Conservation (phyloP, 92 coral and sea anemone genomes). For the Epizoanthus fatuus region DNA sequence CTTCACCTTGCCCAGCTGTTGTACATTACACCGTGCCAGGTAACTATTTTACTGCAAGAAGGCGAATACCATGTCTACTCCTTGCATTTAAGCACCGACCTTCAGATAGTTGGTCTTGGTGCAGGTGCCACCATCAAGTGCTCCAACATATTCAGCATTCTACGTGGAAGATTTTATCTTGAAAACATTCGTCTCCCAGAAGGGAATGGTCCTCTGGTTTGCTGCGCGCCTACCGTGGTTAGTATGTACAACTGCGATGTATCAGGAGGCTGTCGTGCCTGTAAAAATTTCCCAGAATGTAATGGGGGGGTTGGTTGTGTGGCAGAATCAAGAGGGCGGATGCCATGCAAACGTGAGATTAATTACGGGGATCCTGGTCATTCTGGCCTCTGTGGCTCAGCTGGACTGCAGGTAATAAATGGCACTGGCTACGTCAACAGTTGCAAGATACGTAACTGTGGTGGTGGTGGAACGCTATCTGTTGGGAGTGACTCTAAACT, state of each 20-base stretch:
- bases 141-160: not conserved
- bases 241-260: constrained; percentile 54
- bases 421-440: constrained; percentile 50
- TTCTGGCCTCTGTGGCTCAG: constrained; percentile 58
- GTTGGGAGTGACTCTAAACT: constrained; percentile 21
- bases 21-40: too few relatives aligned
- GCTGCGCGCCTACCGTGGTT: not conserved
- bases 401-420: constrained; percentile 44
- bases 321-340: constrained; percentile 43
- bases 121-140: constrained; percentile 38
- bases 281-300: constrained; percentile 89
- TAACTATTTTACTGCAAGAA: constrained; percentile 65
- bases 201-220: constrained; percentile 23
- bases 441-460: constrained; percentile 67
- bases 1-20: constrained; percentile 44
- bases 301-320: constrained; percentile 83
- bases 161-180: constrained; percentile 45
- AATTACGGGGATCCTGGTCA: constrained; percentile 38
- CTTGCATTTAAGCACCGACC: constrained; percentile 7
- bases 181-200: constrained; percentile 68
- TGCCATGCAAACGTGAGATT: constrained; percentile 60
- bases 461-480: constrained; percentile 68
- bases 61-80: constrained; percentile 58
- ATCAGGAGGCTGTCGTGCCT: constrained; percentile 66
- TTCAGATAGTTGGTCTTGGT: constrained; percentile 67